Base-by-base conservation (phyloP, 1,140 invertebrate species). In the Zaprionus ornatus region DNA sequence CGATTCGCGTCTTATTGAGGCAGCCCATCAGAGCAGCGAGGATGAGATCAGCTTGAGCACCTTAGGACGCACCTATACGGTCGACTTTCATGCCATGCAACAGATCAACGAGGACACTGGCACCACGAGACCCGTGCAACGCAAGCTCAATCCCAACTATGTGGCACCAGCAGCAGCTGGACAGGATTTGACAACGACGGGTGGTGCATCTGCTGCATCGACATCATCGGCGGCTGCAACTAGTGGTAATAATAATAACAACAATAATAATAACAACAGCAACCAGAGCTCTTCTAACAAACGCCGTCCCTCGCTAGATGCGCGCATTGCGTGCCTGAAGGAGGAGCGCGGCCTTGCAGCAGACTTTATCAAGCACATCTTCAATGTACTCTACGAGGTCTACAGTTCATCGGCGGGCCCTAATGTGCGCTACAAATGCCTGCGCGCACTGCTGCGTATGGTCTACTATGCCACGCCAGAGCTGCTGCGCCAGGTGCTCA, bases 61-160 rank as follows among this genome's bases (percentile, higher is more conserved):
- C 15, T 95, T 98, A 91, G 97, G 98, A 68, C 95, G 97, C 82
- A 98, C 97, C 10, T 99, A 99, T 93, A 98, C 98, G 1, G 96
- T 99, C 74, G 98, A 99, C 94, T 97, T 99, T 85, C 97, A 98
- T 93, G 96, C 97, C 79, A 98, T 99, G 97, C 98, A 99, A 93
- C 98, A 99, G 95, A 98, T 99, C 75, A 99, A 99, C 93, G 98
- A 99, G 93, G 98, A 99, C 93, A 98, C 98, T 6, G 98, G 98
- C 65, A 99, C 98, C 54, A 96, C 98, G 12, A 93, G 98, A 54
- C 96, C 97, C 63, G 97, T 99, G 81, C 98, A 98, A 92, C 95
- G 98, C 37, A 91, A 94, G 50, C 88, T 93, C 4, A 93, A 93
- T 81, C 92, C 91, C 48, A 92, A 91, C 29, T 92, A 92, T 61